Percentiles rank a stretch among this genome's conserved stretches.
These are phyloP conservation scores for Gymnarchus niloticus DNA, from an alignment of 2,113 vertebrate genomes.

Conservation along the genomic window DNA sequence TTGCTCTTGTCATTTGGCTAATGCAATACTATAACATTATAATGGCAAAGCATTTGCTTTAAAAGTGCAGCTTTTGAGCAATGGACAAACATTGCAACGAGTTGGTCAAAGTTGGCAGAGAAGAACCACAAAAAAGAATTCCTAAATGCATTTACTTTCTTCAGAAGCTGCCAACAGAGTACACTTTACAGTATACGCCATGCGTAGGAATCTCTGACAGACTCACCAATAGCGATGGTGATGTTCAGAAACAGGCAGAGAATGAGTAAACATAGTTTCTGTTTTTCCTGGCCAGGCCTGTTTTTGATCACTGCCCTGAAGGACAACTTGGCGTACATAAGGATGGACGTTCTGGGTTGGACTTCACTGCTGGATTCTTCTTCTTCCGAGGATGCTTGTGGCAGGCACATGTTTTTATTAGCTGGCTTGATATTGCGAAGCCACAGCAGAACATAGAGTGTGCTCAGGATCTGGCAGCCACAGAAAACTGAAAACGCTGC, in stretches of 20 bases:
- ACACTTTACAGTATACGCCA: neutral
- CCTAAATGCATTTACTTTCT: neutral
- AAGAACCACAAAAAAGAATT: neutral
- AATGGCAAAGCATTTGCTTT: neutral
- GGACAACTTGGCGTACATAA: constrained; percentile 37
- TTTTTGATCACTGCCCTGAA: constrained; percentile 40
- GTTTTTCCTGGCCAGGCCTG: constrained; percentile 39
- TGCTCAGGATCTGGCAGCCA: constrained; percentile 35
- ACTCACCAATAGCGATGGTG: constrained; percentile 48
- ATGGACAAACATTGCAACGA: neutral
- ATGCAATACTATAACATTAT: neutral
- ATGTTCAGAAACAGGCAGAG: constrained; percentile 49
- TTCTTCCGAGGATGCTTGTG: neutral
- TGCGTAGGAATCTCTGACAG: neutral
- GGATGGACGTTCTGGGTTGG: constrained; percentile 4
- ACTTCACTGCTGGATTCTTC: neutral
- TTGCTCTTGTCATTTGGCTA: too few relatives aligned
- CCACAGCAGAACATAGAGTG: constrained; percentile 46
- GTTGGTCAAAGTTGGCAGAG: neutral
- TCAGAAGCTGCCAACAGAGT: neutral
- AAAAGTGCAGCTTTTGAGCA: neutral
- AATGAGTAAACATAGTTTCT: constrained; percentile 47
- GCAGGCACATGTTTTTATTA: neutral
- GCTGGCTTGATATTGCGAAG: constrained; percentile 29
- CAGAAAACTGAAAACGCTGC: constrained; percentile 36